Evolutionary conservation across 2,888 invertebrate genomes (phyloP).

Genomic region (Limnephilus lunatus): DNA sequence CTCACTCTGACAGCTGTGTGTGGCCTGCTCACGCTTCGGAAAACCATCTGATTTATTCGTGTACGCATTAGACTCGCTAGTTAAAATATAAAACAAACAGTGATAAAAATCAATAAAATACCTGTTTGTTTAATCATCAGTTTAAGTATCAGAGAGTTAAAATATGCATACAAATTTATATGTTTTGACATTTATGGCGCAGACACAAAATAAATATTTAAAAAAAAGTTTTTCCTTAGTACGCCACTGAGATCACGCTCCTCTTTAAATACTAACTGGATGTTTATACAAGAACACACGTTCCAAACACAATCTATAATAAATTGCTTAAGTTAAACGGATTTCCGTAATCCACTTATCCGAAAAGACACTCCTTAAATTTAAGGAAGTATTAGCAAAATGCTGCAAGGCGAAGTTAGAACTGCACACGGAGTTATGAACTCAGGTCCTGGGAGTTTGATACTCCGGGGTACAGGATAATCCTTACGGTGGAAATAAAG

Average conservation of each 20-base stretch:
- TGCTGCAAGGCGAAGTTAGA: neutral
- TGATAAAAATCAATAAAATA: no score
- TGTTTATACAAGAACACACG: slow-evolving; percentile 2
- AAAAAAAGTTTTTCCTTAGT: neutral
- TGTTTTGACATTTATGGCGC: no score
- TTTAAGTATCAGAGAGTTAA: no score
- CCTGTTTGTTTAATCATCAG: no score
- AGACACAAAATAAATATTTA: no score
- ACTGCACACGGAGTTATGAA: neutral
- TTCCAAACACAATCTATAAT: neutral
- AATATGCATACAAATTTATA: no score
- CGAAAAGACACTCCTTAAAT: neutral
- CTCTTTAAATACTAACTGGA: neutral
- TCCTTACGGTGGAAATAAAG: slow-evolving; percentile 17
- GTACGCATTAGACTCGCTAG: no score
- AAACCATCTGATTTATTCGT: no score
- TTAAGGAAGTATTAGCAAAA: neutral
- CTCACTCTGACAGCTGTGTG: no score
- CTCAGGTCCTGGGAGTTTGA: neutral
- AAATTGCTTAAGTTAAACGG: neutral
- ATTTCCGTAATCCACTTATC: neutral
- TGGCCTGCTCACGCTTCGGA: no score
- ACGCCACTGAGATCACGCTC: neutral
- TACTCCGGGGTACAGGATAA: neutral
- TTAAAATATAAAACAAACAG: no score